These are phyloP conservation scores for Oxyruncus cristatus DNA, from an alignment of 2,113 vertebrate genomes.

Conservation along the genomic window DNA sequence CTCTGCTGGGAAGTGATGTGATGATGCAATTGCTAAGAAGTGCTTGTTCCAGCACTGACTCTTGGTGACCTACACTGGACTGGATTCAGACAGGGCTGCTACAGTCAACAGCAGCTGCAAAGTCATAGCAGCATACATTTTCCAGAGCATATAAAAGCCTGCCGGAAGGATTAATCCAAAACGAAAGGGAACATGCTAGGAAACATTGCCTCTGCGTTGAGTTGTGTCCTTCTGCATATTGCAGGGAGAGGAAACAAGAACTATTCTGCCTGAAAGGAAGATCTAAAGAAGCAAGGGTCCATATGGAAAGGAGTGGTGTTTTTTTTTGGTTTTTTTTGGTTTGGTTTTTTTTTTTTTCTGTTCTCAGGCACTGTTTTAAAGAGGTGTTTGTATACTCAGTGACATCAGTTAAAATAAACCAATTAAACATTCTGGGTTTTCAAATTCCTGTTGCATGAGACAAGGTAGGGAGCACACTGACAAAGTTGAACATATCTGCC, in stretches of 20 bases:
- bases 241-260: background rate
- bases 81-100: background rate
- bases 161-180: background rate
- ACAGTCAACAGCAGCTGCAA: background rate
- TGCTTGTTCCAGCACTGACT: background rate
- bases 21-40: background rate
- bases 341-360: background rate
- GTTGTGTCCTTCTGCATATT: background rate
- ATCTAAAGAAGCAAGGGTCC: background rate
- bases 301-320: background rate
- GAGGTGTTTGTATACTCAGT: slow-evolving; percentile 23
- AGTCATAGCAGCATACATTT: background rate
- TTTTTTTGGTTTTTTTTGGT: too few species aligned
- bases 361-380: slow-evolving; percentile 16
- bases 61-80: background rate
- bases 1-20: background rate
- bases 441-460: background rate
- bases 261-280: background rate
- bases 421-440: background rate
- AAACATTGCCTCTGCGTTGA: background rate
- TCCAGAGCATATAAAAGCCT: background rate
- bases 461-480: background rate
- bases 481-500: background rate
- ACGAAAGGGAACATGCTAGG: background rate
- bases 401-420: slow-evolving; percentile 8